These are phyloP conservation scores for Cheilosia impressa DNA, from an alignment of 2,888 invertebrate species.

Conservation along the genomic window DNA sequence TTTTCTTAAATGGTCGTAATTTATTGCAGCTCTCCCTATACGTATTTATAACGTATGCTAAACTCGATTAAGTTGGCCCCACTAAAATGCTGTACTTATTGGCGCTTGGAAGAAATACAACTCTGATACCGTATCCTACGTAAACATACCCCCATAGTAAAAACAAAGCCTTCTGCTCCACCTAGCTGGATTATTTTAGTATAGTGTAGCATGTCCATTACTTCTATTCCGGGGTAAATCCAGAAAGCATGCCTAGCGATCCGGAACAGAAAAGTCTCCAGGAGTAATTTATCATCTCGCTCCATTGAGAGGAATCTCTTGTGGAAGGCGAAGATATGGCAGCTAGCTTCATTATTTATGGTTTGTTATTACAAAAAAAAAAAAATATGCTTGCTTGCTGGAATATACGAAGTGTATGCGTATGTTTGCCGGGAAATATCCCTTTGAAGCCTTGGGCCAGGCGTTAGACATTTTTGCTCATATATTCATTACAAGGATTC, in stretches of 20 bases:
- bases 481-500: constrained; percentile 22
- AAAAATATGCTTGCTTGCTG: constrained; percentile 32
- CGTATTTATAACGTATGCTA: neutral
- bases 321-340: constrained; percentile 74
- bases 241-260: constrained; percentile 71
- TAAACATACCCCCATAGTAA: constrained; percentile 9
- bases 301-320: constrained; percentile 72
- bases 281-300: constrained; percentile 71
- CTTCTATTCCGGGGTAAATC: constrained; percentile 56
- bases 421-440: constrained; percentile 7
- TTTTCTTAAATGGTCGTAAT: constrained; percentile 36
- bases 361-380: constrained; percentile 80
- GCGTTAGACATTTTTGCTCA: constrained; percentile 6
- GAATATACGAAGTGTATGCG: constrained; percentile 13
- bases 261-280: constrained; percentile 73
- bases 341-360: constrained; percentile 80
- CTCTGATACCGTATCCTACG: neutral
- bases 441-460: constrained; percentile 10
- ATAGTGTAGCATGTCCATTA: constrained; percentile 52
- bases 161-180: constrained; percentile 37
- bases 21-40: constrained; percentile 32
- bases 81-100: constrained; percentile 41
- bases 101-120: constrained; percentile 9
- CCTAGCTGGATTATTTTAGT: constrained; percentile 40
- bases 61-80: constrained; percentile 52